phyloP scores from a whole-genome alignment of 1,140 invertebrate species.

The Achatina immaculata region DNA sequence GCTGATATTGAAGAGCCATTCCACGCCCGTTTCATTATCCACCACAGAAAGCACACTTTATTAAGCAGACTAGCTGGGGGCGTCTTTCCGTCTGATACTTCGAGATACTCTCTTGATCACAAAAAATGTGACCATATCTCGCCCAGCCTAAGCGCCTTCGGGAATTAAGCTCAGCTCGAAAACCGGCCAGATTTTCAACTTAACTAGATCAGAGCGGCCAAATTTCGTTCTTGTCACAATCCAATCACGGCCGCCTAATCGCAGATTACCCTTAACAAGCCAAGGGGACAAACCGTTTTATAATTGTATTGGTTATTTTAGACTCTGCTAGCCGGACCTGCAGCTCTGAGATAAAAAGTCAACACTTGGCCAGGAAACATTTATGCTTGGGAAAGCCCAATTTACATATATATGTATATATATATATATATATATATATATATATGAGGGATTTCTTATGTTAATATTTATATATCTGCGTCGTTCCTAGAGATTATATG shows the following conservation, averaged over 20 bases:
- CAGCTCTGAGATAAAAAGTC: slow-evolving; percentile 1
- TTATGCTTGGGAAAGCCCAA: background rate
- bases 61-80: background rate
- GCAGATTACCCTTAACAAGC: slow-evolving; percentile 7
- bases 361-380: background rate
- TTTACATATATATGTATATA: background rate
- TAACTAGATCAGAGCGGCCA: background rate
- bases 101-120: slow-evolving; percentile 16
- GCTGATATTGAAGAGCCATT: too few relatives aligned
- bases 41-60: background rate
- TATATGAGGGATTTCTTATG: too few relatives aligned
- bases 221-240: background rate
- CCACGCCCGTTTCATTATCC: background rate
- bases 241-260: slow-evolving; percentile 8
- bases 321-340: background rate
- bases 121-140: slow-evolving; percentile 20
- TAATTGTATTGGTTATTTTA: slow-evolving; percentile 20
- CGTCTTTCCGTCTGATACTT: background rate
- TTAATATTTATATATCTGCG: too few relatives aligned
- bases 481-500: too few relatives aligned
- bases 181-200: slow-evolving; percentile 15
- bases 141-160: background rate
- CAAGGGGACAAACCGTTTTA: slow-evolving; percentile 13
- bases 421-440: slow-evolving; percentile 2
- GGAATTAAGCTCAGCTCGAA: slow-evolving; percentile 6